Evolutionary conservation across 2,797 vertebrate species (phyloP).

Genomic region (Enteromius paludinosus): DNA sequence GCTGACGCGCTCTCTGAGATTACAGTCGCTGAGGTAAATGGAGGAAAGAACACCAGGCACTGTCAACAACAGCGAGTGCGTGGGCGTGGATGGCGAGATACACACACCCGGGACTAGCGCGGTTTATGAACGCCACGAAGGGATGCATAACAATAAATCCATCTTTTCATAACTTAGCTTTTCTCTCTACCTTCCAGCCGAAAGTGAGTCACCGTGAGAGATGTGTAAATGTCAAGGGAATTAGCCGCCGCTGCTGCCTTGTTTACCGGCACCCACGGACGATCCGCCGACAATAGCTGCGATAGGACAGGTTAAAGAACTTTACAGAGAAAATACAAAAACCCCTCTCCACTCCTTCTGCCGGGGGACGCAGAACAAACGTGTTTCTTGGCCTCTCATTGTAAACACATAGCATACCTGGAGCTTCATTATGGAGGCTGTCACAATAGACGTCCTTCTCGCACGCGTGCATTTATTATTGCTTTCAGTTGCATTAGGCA

Average conservation of each 20-base stretch:
- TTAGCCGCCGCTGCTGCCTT: constrained; percentile 68
- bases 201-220: constrained; percentile 72
- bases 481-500: background rate
- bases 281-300: constrained; percentile 71
- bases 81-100: constrained; percentile 25
- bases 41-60: constrained; percentile 39
- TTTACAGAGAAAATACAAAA: constrained; percentile 42
- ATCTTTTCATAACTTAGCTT: constrained; percentile 43
- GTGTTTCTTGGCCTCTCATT: constrained; percentile 36
- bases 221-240: constrained; percentile 80
- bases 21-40: constrained; percentile 46
- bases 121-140: constrained; percentile 39
- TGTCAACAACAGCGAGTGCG: constrained; percentile 38
- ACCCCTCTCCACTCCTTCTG: constrained; percentile 21
- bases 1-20: constrained; percentile 50
- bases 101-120: constrained; percentile 33
- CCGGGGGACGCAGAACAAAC: constrained; percentile 3
- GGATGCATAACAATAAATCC: constrained; percentile 51
- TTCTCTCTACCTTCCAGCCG: constrained; percentile 40
- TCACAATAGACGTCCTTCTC: background rate
- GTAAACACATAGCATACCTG: constrained; percentile 5
- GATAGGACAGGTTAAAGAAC: constrained; percentile 66
- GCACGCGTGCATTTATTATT: constrained; percentile 22
- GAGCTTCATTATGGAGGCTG: background rate
- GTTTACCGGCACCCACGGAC: constrained; percentile 70